A percentile compares a stretch with the other conserved stretches of the same genome.
These are phyloP conservation scores for Myiagra hebetior DNA, from an alignment of 2,113 vertebrate species.

Conservation along the genomic window DNA sequence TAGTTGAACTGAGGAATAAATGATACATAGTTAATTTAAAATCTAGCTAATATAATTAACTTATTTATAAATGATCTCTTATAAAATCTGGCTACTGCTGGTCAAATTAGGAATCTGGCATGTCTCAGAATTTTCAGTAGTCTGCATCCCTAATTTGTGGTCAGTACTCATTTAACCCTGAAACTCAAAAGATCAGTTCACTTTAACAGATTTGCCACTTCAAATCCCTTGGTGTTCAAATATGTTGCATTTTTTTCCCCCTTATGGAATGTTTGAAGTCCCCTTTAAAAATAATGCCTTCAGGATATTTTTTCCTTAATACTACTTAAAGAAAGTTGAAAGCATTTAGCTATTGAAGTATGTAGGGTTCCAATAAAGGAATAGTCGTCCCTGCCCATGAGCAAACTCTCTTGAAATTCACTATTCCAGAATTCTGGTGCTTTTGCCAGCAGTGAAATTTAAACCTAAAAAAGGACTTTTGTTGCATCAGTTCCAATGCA, in stretches of 20 bases:
- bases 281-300: conserved; percentile 77
- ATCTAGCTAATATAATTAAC: background rate
- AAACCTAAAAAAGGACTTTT: conserved; percentile 1
- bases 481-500: background rate
- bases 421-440: conserved; percentile 2
- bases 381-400: conserved; percentile 53
- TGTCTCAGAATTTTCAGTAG: conserved; percentile 35
- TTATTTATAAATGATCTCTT: background rate
- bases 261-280: conserved; percentile 70
- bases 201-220: conserved; percentile 57
- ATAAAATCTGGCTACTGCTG: background rate
- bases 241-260: conserved; percentile 26
- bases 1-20: background rate
- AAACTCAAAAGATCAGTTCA: conserved; percentile 47
- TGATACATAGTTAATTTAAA: background rate
- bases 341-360: conserved; percentile 71
- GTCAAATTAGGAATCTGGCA: conserved; percentile 34
- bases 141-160: conserved; percentile 9
- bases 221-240: conserved; percentile 68
- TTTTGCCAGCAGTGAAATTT: conserved; percentile 21
- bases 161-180: conserved; percentile 40
- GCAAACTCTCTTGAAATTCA: conserved; percentile 31
- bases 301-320: conserved; percentile 77
- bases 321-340: conserved; percentile 76
- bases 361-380: conserved; percentile 68